Evolutionary conservation across 2,888 invertebrate genomes (phyloP).

Genomic region (Augiades crinisus): DNA sequence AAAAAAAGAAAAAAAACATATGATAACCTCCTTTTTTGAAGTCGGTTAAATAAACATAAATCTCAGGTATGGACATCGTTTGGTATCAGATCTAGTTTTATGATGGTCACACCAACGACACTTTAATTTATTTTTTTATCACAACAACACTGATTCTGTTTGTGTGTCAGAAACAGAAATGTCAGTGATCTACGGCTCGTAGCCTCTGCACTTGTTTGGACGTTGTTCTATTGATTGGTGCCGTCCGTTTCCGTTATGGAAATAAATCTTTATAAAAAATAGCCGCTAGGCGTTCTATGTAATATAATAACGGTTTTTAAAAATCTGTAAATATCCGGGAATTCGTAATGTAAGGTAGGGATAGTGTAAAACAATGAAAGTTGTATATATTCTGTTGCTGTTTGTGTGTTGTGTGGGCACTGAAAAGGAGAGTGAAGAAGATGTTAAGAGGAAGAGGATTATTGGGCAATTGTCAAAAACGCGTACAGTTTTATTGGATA

Average conservation of each 20-base stretch:
- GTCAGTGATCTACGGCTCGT: too few relatives aligned
- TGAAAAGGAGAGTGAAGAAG: conserved; percentile 63
- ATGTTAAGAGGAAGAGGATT: conserved; percentile 58
- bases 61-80: too few relatives aligned
- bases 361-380: conserved; percentile 46
- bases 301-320: background rate
- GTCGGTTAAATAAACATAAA: too few relatives aligned
- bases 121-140: too few relatives aligned
- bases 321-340: background rate
- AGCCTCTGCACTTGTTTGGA: too few relatives aligned
- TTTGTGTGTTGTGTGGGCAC: conserved; percentile 56
- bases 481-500: conserved; percentile 62
- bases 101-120: too few relatives aligned
- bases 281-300: background rate
- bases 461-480: conserved; percentile 66
- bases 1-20: too few relatives aligned
- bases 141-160: too few relatives aligned
- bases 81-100: too few relatives aligned
- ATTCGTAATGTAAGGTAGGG: conserved; percentile 47
- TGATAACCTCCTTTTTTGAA: too few relatives aligned
- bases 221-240: conserved; percentile 17
- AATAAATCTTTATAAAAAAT: background rate
- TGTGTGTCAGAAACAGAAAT: too few relatives aligned
- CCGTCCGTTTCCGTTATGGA: conserved; percentile 17
- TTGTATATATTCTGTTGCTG: conserved; percentile 56